Evolutionary conservation across 2,113 vertebrate genomes (phyloP), one percentile per base, ranked within the genome.

Genomic region (Phoxinus phoxinus): DNA sequence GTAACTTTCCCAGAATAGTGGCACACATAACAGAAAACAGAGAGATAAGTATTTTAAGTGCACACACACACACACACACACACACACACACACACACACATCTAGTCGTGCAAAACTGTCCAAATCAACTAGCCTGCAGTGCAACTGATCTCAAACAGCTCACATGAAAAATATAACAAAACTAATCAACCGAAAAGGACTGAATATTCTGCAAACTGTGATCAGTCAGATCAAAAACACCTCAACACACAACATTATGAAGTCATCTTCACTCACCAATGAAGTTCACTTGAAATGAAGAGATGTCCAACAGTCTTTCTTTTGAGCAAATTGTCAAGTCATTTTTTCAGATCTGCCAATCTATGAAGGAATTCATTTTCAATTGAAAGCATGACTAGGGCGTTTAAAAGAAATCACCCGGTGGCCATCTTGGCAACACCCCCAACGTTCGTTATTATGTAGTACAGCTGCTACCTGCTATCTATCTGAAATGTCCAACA

Each of bases 341-440:
- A 53, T 32, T 53, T 32, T 32, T 77, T 10, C 6, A 32, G 4
- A 46, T 73, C 32, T 59, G 32, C 30, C 21, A 41, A 23, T 41
- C 21, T n/a, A n/a, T 58, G 19, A 32, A 78, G 3, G 3, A 41
- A 61, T 41, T 9, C 6, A 12, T 41, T 56, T 79, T 79, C 76
- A 25, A 9, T 46, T 61, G 56, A 44, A 79, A 61, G 76, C 56
- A 79, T 59, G 76, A 58, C 32, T 13, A 59, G 19, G 48, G 67
- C 9, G 67, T 37, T 21, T 48, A 27, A 74, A 74, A 6, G n/a
- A 74, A 48, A 4, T 75, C 37, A 10, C 2, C 15, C 3, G 25
- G 59, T 25, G 13, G 79, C 79, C 79, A 81, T 81, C 79, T 81
- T 81, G 79, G 59, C n/a, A 46, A 81, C 59, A 21, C 35, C 58